Evolutionary conservation across 2,888 invertebrate genomes (phyloP), one percentile per base, ranked within the genome.

Genomic region (Crepidodera aurea): DNA sequence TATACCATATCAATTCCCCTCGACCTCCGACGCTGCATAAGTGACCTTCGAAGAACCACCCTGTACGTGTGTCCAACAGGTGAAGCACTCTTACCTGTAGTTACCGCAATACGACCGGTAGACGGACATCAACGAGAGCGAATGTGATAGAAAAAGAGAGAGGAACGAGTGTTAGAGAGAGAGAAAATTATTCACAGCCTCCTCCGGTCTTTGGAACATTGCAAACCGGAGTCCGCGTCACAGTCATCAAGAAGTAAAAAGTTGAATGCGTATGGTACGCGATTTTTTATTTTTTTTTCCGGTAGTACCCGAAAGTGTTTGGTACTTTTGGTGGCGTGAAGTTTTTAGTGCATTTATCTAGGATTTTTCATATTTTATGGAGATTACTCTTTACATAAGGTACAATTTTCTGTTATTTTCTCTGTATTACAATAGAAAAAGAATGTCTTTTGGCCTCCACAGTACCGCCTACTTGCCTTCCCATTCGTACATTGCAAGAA

Each of bases 41-140:
- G 3, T 48, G 48, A 27, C 48, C 27, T 48, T 27, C 48, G 25
- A 27, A 27, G 27, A 5, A 48, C 48, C 48, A 48, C 48, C 27
- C 48, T 56, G 40, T 54, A 61, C 48, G 29, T 16, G 29, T 16
- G 29, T 56, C 51, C 22, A 58, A 64, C 64, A 64, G 64, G 64
- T 64, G 64, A 64, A 64, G 51, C 51, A 60, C 64, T 64, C 60
- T 64, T 64, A 56, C 57, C 61, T 61, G 46, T 51, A 16, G 39
- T 8, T 44, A 8, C 27, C 25, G 39, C 27, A 16, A 37, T 39
- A 16, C 48, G 40, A 27, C 44, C 53, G 42, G 34, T 44, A 46
- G 19, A 39, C 57, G 40, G 16, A 40, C 10, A 5, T 40, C 40
- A 40, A 40, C 40, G 40, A 40, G 18, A 40, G 40, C 15, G 40